A percentile compares a stretch with the other conserved stretches of the same genome.
Evolutionary conservation across 2,113 vertebrate species (phyloP).

Genomic region (Cricetomys ansorgei): DNA sequence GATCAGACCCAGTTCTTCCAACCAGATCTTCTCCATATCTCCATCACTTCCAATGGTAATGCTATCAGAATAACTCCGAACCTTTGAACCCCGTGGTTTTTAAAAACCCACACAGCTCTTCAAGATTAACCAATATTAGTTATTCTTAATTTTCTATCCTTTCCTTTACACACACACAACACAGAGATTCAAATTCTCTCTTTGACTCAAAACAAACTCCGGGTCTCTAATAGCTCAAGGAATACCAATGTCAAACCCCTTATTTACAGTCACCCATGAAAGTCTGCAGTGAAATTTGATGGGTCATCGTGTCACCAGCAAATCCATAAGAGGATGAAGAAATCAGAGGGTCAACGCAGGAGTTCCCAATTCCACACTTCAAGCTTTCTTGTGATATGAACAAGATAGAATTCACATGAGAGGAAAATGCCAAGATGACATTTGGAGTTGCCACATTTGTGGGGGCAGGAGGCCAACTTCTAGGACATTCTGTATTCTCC

Average conservation of each 20-base stretch:
- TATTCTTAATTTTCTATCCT: background rate
- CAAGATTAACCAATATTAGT: slow-evolving; percentile 3
- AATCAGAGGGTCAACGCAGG: background rate
- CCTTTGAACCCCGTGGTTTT: background rate
- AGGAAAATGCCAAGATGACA: slow-evolving; percentile 75
- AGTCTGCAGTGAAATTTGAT: background rate
- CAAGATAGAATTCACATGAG: slow-evolving; percentile 58
- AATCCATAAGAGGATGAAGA: slow-evolving; percentile 38
- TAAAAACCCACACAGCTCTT: background rate
- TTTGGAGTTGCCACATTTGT: slow-evolving; percentile 34
- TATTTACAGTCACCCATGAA: slow-evolving; percentile 34
- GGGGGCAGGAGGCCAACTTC: slow-evolving; percentile 38
- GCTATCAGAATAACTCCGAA: background rate
- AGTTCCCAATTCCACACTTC: background rate
- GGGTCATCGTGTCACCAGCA: slow-evolving; percentile 24
- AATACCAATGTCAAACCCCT: slow-evolving; percentile 31
- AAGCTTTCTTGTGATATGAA: slow-evolving; percentile 16
- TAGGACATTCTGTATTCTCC: background rate
- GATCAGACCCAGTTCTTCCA: background rate
- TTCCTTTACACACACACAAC: background rate
- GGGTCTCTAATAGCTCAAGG: background rate
- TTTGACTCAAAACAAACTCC: slow-evolving; percentile 16
- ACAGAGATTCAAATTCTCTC: background rate
- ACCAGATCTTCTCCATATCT: background rate
- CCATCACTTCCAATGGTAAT: background rate